Evolutionary conservation across 2,888 invertebrate species (phyloP), one percentile per base, ranked within the genome.

Genomic region (Allolobophora icterica): DNA sequence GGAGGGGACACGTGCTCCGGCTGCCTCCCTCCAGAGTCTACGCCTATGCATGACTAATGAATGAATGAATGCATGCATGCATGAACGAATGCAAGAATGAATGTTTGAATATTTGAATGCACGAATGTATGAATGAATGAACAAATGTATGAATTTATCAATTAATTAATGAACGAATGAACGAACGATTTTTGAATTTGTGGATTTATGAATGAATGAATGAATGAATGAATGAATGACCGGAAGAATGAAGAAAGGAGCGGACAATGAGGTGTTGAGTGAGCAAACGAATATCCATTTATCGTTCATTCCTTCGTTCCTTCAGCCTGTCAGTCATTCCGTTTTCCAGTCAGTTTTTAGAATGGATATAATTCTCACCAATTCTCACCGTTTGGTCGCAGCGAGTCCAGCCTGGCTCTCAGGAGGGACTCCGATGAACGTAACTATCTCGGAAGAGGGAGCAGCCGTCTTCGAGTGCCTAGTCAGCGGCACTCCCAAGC

Each of bases 401-500:
- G 96, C 96, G 83, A 94, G 94, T 38, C 99, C 99, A 0, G 98
- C 84, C 71, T 92, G 92, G 92, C 97, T 97, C 30, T 96, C 97
- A 34, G 87, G 87, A 90, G 89, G 58, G 71, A 98, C 98, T 94
- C 99, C 99, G 0, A 97, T 98, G 94, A 96, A 97, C 94, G 96
- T 97, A 92, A 98, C 97, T 94, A 97, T 97, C 40, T 98, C 99
- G 19, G 99, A 99, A 95, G 98, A 98, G 92, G 98, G 98, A 95
- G 97, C 97, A 0, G 97, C 97, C 0, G 97, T 97, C 94, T 98
- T 99, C 94, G 96, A 96, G 91, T 99, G 99, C 95, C 97, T 97
- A 93, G 99, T 99, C 0, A 97, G 96, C 90, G 99, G 99, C 91
- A 97, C 97, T 13, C 99, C 99, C 0, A 97, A 97, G 93, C 99